These are phyloP conservation scores for Diogma glabrata DNA, from an alignment of 2,888 invertebrate genomes.

Conservation along the genomic window DNA sequence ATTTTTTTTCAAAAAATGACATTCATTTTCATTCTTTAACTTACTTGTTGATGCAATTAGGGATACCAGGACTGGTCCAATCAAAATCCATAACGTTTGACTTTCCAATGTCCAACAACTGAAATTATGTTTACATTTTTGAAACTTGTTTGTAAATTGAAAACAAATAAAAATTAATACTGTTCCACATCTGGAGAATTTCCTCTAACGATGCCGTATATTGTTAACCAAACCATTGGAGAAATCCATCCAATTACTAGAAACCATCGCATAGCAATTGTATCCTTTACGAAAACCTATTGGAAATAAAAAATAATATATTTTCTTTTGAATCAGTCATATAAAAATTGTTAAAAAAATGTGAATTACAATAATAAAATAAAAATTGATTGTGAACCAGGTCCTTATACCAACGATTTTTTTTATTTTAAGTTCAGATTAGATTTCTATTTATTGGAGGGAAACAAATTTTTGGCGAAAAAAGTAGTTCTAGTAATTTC, in stretches of 20 bases:
- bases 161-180: no score
- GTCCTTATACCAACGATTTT: no score
- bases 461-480: no score
- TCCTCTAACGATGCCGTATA: conserved; percentile 27
- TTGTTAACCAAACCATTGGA: conserved; percentile 35
- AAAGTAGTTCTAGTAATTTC: no score
- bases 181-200: conserved; percentile 39
- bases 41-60: conserved; percentile 38
- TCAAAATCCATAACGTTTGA: conserved; percentile 50
- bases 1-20: no score
- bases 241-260: conserved; percentile 54
- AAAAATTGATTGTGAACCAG: no score
- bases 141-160: conserved; percentile 7
- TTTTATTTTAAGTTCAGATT: no score
- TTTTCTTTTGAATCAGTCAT: no score
- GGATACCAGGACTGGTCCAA: conserved; percentile 48
- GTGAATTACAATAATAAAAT: no score
- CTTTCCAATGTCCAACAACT: conserved; percentile 61
- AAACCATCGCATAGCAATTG: conserved; percentile 58
- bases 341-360: no score
- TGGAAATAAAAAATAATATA: no score
- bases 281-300: conserved; percentile 61
- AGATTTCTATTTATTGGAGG: no score
- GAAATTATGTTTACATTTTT: conserved; percentile 18
- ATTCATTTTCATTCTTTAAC: background rate